Evolutionary conservation across 2,113 vertebrate genomes (phyloP), one percentile per base, ranked within the genome.

Genomic region (Scomber japonicus): DNA sequence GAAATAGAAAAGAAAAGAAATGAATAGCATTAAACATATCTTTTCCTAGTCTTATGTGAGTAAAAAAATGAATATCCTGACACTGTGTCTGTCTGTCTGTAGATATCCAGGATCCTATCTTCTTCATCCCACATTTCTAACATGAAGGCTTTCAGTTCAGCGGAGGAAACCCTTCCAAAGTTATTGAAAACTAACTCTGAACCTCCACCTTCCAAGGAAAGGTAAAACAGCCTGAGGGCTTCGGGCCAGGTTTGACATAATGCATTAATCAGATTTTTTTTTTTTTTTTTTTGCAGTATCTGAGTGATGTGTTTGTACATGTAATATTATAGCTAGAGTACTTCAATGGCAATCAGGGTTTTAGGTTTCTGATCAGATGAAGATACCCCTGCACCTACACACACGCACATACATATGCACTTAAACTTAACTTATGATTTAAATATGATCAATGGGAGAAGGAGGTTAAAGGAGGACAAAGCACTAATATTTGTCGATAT

Each of bases 81-180:
- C 31, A 27, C 3, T 1, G 10, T 17, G 11, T 73, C 0, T 80
- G 17, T 76, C 0, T 80, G 15, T 74, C 16, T 10, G 17, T 14
- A 95, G 94, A 93, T 95, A 2, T 13, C 35, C 12, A 89, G 78
- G 72, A 89, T 93, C 46, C 79, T 95, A 63, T 19, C 81, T 2
- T 86, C 88, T n/a, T 73, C 79, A 7, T 66, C 50, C 11, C 55
- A 59, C 12, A n/a, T 17, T 4, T 57, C 71, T 3, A 12, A 54
- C 1, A 10, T 40, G 7, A 17, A 53, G 24, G 12, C 82, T 87
- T 94, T 78, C 53, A 78, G 72, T 10, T 78, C 79, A 75, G 94
- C 95, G 83, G 94, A 95, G 69, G 93, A 96, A 13, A 87, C 83
- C 2, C 83, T 94, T 71, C 93, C 90, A 56, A 95, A 91, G 83